Base-by-base conservation (phyloP, 2,797 vertebrate genomes). In the Morelia viridis region DNA sequence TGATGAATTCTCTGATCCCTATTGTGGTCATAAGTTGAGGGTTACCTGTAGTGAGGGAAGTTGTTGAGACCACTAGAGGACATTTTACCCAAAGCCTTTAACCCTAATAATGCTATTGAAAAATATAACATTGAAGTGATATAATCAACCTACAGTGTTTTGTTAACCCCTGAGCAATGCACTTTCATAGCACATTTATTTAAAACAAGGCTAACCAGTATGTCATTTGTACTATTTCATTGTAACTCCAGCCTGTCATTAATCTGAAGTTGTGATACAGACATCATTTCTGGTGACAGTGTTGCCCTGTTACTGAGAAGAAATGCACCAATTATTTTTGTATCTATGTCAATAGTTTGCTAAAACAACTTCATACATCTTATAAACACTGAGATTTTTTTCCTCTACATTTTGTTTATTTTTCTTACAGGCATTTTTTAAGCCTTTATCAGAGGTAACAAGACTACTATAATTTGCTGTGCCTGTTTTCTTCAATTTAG, bases 401-500 rank as follows among this genome's bases (percentile, higher is more conserved):
- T 15, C 80, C 5, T 91, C 12, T 50, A 61, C 41, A 13, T 85
- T 85, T 53, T 80, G 2, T 41, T 91, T 88, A 13, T 31, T 88
- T 88, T 58, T 46, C 46, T 91, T 71, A 86, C 8, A 58, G 24
- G 22, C 17, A 46, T n/a, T 85, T 64, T 65, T 58, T 26, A 87
- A 68, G 3, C 4, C 41, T 91, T 88, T 88, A 62, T 83, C 68
- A 83, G 41, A 71, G 24, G 28, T 83, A 56, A 58, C n/a, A 62
- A 56, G n/a, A 83, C 28, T 35, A 17, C 12, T 62, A 62, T 50
- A 83, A 88, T 58, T 88, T 64, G 86, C 58, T 91, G 57, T 83
- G 46, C 86, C 68, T 62, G 91, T 76, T 83, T 88, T 56, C 28
- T 86, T 86, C 87, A 87, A 86, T 64, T n/a, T 91, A 62, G n/a